Base-by-base conservation (phyloP, 64 coral and sea anemone species). In the Porites australiensis region DNA sequence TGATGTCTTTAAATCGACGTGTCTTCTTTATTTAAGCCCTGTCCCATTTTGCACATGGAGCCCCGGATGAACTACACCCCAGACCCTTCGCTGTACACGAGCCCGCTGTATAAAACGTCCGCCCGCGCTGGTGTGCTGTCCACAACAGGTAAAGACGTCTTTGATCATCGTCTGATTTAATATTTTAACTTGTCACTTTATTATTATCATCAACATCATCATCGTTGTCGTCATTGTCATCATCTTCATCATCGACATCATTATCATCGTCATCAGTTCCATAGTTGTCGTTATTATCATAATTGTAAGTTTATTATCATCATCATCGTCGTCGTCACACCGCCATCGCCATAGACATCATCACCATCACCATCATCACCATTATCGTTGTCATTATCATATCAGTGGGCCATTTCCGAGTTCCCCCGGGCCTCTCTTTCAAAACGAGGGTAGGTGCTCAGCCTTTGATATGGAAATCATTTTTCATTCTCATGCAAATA, bases 1-100 rank as follows among this genome's bases (percentile, higher is more conserved):
- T 57, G 54, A 57, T 5, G 54, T 4, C 54, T 57, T 15, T 13
- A 37, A n/a, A n/a, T 22, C 27, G 9, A 57, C 14, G 7, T 43
- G 20, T 22, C 11, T 37, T 93, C 5, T 69, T 73, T 23, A 44
- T 62, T 27, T 0, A 13, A 99, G 98, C 88, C 88, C 50, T 93
- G 95, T 90, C 98, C 98, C 53, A 98, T 98, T 68, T 58, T 98
- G 65, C 96, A 98, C 59, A 95, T 98, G 96, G 96, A 98, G 46
- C 96, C 96, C 3, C 91, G 95, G 70, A 98, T 98, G 96, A 98
- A 98, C 88, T 94, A 93, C 52, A 90, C 89, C 46, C 96, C 96
- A 50, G 96, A 98, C 46, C 66, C 88, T 10, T 87, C 94, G 13
- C 66, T 86, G 43, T 98, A 98, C 70, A 95, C 86, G 22, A 77